Evolutionary conservation across 2,797 vertebrate species (phyloP).

Genomic region (Sebastes nivosus): DNA sequence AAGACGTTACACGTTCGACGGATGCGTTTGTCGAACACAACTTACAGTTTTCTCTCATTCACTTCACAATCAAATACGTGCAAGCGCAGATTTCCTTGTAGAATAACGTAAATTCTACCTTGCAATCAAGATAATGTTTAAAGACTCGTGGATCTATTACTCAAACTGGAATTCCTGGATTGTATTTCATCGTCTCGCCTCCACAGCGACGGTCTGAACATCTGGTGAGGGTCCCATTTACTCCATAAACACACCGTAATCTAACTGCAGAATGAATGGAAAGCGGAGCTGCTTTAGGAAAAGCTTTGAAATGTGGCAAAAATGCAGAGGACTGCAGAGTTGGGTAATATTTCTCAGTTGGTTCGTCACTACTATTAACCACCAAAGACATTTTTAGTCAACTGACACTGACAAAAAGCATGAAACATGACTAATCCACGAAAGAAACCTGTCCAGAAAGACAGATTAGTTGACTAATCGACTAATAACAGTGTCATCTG

Average conservation of each 20-base stretch:
- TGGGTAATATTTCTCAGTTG: rapidly evolving
- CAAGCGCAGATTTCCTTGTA: neutral
- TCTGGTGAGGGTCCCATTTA: neutral
- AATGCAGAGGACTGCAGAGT: neutral
- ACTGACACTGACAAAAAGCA: too few relatives aligned
- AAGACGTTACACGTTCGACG: neutral
- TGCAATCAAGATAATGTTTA: too few relatives aligned
- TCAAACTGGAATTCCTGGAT: neutral
- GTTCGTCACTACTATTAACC: neutral
- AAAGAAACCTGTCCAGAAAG: neutral
- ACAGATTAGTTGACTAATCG: neutral
- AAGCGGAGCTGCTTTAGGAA: neutral
- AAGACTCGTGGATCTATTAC: neutral
- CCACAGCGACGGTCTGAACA: rapidly evolving
- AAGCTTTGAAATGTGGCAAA: neutral
- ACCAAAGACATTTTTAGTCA: too few relatives aligned
- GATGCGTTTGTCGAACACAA: neutral
- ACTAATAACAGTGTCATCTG: neutral
- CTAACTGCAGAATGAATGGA: neutral
- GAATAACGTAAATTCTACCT: neutral
- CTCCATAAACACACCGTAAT: neutral
- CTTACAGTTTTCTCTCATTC: neutral
- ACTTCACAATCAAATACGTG: neutral
- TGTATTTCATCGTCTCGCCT: neutral
- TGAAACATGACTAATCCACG: too few relatives aligned